phyloP scores from a whole-genome alignment of 2,113 vertebrate genomes.

The Halichoeres trimaculatus region DNA sequence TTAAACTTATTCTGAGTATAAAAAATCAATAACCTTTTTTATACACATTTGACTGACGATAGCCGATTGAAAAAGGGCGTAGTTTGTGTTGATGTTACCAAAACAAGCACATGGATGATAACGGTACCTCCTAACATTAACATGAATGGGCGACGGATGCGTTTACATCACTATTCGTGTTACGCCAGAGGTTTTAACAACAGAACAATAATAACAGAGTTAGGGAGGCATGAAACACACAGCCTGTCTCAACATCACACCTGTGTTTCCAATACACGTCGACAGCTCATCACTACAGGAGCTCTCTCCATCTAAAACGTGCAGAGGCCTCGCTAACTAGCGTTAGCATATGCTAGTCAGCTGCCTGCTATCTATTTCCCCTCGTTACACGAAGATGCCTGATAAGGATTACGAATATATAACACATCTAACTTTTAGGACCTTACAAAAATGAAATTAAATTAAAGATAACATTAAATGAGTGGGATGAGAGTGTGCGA shows the following conservation, averaged over 20 bases:
- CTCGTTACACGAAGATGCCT: neutral
- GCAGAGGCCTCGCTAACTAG: slow-evolving; percentile 54
- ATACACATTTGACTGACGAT: too few species aligned
- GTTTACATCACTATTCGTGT: too few species aligned
- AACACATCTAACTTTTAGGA: rapidly evolving
- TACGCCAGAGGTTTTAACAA: too few species aligned
- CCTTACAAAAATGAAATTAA: rapidly evolving
- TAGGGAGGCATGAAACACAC: too few species aligned
- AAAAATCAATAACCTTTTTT: too few species aligned
- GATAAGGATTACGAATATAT: neutral
- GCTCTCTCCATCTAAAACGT: slow-evolving; percentile 5
- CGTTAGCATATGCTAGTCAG: slow-evolving; percentile 34
- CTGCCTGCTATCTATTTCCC: neutral
- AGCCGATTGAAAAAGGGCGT: too few species aligned
- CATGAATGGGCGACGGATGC: too few species aligned
- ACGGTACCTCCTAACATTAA: too few species aligned
- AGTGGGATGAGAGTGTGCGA: rapidly evolving
- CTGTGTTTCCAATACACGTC: neutral
- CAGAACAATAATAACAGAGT: too few species aligned
- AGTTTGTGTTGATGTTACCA: too few species aligned
- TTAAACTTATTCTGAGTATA: too few species aligned
- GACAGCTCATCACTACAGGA: neutral
- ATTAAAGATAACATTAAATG: rapidly evolving
- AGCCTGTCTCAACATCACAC: rapidly evolving
- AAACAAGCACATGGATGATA: too few species aligned